Evolutionary conservation across 92 coral and sea anemone species (phyloP), one percentile per base, ranked within the genome.

Genomic region (Epizoanthus stellaris): DNA sequence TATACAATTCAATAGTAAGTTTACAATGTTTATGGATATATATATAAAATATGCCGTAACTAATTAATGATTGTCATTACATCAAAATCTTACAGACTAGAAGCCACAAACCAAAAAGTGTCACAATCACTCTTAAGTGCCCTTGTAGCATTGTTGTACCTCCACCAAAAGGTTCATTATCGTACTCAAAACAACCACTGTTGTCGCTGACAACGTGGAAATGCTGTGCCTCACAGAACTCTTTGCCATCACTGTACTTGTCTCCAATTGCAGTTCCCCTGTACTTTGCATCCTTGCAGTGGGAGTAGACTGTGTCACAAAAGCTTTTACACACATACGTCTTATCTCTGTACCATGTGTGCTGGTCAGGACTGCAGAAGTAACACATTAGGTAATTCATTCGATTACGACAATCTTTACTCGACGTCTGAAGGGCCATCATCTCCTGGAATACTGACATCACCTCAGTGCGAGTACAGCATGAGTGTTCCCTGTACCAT

Each of bases 371-470:
- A 70, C 98, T 95, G 79, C 98, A 95, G 92, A 94, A 94, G 67
- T 90, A 95, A 73, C 98, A 95, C 98, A 95, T 95, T 36, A 95
- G 77, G 77, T 95, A 95, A 79, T 95, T 95, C 92, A 95, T 86
- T 47, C 85, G 95, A 71, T 95, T 85, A 81, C 90, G 89, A 72
- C 98, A 95, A 17, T 93, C 92, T 47, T 90, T 63, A 52, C 86
- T 91, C 15, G 90, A 81, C 4, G 93, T 90, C 20, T 89, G 88
- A 7, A 95, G 80, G 40, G 93, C 88, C 80, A 94, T 87, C 96
- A 95, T 94, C 38, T 90, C 91, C 58, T 76, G 80, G 84, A 94
- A 95, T 43, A 88, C 92, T 62, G 98, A 94, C 12, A 98, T 94
- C 25, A 94, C 98, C 80, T 95, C 98, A 68, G 98, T 95, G 73